phyloP scores from a whole-genome alignment of 2,888 invertebrate species.

The Aleiodes testaceus region DNA sequence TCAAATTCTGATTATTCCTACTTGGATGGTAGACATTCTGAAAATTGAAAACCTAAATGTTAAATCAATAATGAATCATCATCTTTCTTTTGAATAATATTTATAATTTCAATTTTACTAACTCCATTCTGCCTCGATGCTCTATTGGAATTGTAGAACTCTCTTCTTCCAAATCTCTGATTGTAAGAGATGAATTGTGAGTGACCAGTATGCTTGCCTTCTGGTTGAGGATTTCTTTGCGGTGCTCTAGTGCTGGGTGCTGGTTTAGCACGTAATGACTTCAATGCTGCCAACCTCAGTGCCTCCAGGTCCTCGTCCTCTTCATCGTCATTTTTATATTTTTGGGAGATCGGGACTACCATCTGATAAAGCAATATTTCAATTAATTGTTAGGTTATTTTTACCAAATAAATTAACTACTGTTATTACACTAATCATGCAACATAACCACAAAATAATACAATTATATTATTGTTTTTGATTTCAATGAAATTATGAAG shows the following conservation, averaged over 20 bases:
- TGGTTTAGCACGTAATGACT: conserved; percentile 66
- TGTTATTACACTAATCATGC: neutral
- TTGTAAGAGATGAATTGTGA: conserved; percentile 53
- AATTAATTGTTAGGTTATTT: neutral
- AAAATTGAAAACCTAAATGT: conserved; percentile 33
- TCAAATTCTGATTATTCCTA: conserved; percentile 73
- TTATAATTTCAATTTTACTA: conserved; percentile 44
- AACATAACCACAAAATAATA: conserved; percentile 27
- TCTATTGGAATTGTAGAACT: conserved; percentile 54
- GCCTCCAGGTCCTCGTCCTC: conserved; percentile 76
- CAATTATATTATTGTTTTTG: neutral
- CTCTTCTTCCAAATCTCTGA: conserved; percentile 47
- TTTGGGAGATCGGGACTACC: conserved; percentile 55
- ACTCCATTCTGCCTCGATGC: conserved; percentile 62
- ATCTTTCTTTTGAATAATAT: neutral
- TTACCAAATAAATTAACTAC: neutral
- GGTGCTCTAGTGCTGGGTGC: conserved; percentile 15
- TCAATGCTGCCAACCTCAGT: conserved; percentile 74
- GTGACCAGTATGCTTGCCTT: conserved; percentile 22
- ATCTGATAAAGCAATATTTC: conserved; percentile 50
- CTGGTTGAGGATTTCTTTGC: conserved; percentile 41
- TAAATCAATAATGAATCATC: conserved; percentile 10
- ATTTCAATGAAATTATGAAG: neutral
- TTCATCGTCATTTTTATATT: conserved; percentile 68
- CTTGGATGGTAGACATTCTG: conserved; percentile 64